Evolutionary conservation across 2,113 vertebrate species (phyloP), one percentile per base, ranked within the genome.

Genomic region (Leuciscus idus): DNA sequence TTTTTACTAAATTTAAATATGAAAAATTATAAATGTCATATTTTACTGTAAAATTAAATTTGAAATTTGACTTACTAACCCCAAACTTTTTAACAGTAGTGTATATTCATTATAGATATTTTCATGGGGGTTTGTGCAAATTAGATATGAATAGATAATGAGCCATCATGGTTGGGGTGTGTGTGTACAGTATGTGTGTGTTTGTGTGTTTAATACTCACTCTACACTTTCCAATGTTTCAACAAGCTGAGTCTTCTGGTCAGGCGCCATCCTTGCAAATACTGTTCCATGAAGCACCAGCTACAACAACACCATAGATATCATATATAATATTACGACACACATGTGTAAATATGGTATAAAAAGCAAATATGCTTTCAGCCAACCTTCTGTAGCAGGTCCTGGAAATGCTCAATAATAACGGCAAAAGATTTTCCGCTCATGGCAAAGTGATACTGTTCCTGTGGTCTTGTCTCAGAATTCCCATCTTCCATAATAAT

Each of bases 241-340:
- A 87, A 99, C 95, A 88, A 99, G 89, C 84, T 99, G 97, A 1
- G 98, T 99, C 92, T 99, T 99, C 95, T 99, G 98, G 89, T 99
- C 97, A 0, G 98, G 98, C 0, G 98, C 97, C 98, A 99, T 99
- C 87, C 98, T 95, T 83, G 98, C 98, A 93, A 99, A 99, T 84
- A 99, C 97, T 0, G 98, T 99, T 77, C 98, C 98, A 1, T 95
- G 97, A 28, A 99, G 93, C 87, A 98, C 97, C 46, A 99, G 92
- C 98, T 99, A 84, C 48, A 80, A 4, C 55, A 70, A 39, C 30
- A 62, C 23, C 23, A 73, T 43, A 57, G 17, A 26, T 8, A 68
- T 23, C 10, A 68, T 23, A 52, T 13, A 61, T 17, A 33, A 23
- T 43, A 12, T 28, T 3, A 55, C 2, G 4, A 57, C 15, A 52